Evolutionary conservation across 2,888 invertebrate genomes (phyloP), one percentile per base, ranked within the genome.

Genomic region (Xestia sexstrigata): DNA sequence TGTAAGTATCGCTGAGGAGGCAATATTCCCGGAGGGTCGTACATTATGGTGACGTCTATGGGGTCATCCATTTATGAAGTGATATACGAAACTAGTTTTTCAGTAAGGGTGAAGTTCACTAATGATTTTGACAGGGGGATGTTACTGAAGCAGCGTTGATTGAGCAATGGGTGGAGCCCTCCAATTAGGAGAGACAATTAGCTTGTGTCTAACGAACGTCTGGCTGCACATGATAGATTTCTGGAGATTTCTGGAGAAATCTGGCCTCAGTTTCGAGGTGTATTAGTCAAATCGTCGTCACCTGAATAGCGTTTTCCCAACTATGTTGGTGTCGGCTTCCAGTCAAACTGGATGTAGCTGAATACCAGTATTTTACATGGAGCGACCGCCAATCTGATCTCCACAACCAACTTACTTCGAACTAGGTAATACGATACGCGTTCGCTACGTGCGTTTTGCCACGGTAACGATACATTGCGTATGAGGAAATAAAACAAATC

Each of bases 151-250:
- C 45, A 42, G n/a, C 17, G 30, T 58, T 80, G n/a, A 80, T 60
- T 80, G n/a, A 55, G 17, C 55, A 55, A 30, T 68, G n/a, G n/a
- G 15, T 20, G 49, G n/a, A 58, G 9, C 47, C 23, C 58, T 30
- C 73, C 58, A 74, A 35, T 80, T 80, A 81, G 49, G 39, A 45
- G 13, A 69, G 20, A 47, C 55, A 63, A 47, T 74, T 62, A 67
- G 67, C 39, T 15, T 3, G 30, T 42, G n/a, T 30, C 67, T 68
- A 52, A 81, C 39, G 75, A 68, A 72, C 42, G 17, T n/a, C 52
- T 39, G 3, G 13, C 30, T 52, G n/a, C 17, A 45, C 17, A 39
- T 7, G 23, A 42, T 8, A 0, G 45, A n/a, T 66, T 26, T 78
- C n/a, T 63, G n/a, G 47, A 5, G 3, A 42, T 35, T 26, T 63